These are phyloP conservation scores for Nesidiocoris tenuis DNA, from an alignment of 2,888 invertebrate species.

Conservation along the genomic window DNA sequence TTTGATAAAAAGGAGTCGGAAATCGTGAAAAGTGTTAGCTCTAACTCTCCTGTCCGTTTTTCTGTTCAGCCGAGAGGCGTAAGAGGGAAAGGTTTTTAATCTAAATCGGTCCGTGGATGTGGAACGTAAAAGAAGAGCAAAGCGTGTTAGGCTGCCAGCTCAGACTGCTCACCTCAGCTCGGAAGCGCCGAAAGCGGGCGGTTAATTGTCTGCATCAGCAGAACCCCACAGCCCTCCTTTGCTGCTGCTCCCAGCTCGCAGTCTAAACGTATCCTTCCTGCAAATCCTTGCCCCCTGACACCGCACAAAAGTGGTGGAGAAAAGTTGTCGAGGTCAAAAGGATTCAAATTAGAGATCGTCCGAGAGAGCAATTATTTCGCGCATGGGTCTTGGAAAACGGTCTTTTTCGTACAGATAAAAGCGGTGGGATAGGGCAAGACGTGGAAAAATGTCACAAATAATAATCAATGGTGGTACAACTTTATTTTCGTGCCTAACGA, in stretches of 20 bases:
- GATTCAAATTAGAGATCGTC: background rate
- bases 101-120: background rate
- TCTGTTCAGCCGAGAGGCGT: background rate
- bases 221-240: background rate
- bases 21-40: too few relatives aligned
- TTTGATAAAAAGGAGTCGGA: too few relatives aligned
- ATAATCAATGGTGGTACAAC: too few relatives aligned
- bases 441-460: too few relatives aligned
- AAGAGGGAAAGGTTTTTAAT: background rate
- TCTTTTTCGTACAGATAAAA: too few relatives aligned
- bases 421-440: too few relatives aligned
- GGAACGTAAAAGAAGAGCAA: background rate
- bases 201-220: background rate
- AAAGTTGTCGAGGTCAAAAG: background rate
- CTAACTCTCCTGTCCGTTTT: background rate
- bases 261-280: background rate
- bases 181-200: background rate
- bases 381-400: too few relatives aligned
- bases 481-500: too few relatives aligned
- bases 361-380: too few relatives aligned
- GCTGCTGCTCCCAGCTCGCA: background rate
- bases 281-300: background rate
- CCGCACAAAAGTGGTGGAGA: background rate
- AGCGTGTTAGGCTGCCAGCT: background rate
- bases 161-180: background rate